Evolutionary conservation across 2,113 vertebrate species (phyloP), one percentile per base, ranked within the genome.

Genomic region (Rhynchomys soricoides): DNA sequence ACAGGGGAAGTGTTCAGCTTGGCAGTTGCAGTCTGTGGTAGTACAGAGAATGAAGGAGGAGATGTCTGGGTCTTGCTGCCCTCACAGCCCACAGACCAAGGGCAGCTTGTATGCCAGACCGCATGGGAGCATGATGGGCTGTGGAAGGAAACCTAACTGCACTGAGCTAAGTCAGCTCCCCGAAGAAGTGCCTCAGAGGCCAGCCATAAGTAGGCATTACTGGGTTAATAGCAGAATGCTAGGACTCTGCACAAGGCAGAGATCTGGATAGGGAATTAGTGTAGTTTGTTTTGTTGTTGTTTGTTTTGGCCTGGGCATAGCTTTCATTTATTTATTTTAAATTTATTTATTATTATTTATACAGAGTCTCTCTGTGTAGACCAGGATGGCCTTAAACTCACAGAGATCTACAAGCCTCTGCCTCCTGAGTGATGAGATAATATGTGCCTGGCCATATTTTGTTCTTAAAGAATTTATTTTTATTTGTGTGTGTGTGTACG

Each of bases 51-150:
- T 31, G 45, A 15, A 45, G 16, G 37, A 31, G 24, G 22, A 5
- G 11, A 1, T 2, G 22, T 40, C 40, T 1, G 3, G 21, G 6
- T 37, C 13, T 8, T n/a, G 40, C 74, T 19, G 5, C 24, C 0
- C 7, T 50, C 10, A 11, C 55, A 79, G 37, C 86, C 66, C 75
- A 17, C 16, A 6, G 4, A 43, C 21, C 31, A 26, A 31, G 2
- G 19, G 7, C 7, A 37, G 1, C 48, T 43, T 13, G 77, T 6
- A 11, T 19, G 26, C 19, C 10, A 37, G 0, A 29, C 64, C 34
- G 0, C 1, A 21, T 1, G 74, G n/a, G 52, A 31, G 5, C 40
- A 3, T 21, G 48, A 4, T 3, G 3, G 29, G 57, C 26, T 78
- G 8, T n/a, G 52, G 68, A 62, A 86, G 11, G 68, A 57, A 43